These are phyloP conservation scores for Mormyrus proboscirostris DNA, from an alignment of 2,797 vertebrate species.

Conservation along the genomic window DNA sequence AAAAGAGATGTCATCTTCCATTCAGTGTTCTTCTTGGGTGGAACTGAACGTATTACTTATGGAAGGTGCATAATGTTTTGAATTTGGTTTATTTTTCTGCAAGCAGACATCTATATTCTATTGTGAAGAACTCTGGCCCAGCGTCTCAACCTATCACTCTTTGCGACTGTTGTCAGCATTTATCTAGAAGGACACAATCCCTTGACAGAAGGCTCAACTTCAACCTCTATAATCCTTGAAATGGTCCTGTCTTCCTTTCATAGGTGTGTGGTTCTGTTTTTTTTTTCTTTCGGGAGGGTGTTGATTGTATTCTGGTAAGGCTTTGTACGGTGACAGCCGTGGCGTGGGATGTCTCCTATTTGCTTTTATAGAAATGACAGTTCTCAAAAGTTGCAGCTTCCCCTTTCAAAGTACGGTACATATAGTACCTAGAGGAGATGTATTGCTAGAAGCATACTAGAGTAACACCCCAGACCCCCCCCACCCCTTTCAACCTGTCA, in stretches of 20 bases:
- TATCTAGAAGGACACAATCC: constrained; percentile 26
- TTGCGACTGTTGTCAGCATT: constrained; percentile 21
- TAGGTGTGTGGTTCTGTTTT: neutral
- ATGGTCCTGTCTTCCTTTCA: constrained; percentile 15
- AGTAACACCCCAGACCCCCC: constrained; percentile 9
- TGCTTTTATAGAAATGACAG: constrained; percentile 18
- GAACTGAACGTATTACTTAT: neutral
- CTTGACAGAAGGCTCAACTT: constrained; percentile 26
- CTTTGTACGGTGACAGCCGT: constrained; percentile 33
- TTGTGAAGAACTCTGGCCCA: constrained; percentile 10
- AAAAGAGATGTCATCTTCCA: neutral
- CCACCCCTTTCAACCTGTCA: neutral
- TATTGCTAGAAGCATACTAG: constrained; percentile 22
- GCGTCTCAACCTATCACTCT: constrained; percentile 7
- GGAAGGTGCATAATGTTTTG: neutral
- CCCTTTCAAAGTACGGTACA: constrained; percentile 13
- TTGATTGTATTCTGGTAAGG: constrained; percentile 31
- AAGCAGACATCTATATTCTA: neutral
- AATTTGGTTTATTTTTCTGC: neutral
- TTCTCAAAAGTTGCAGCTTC: constrained; percentile 23
- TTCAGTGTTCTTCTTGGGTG: neutral
- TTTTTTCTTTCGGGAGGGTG: constrained; percentile 24
- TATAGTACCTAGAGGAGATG: constrained; percentile 16
- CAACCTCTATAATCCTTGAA: constrained; percentile 19
- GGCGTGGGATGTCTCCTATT: constrained; percentile 29